Evolutionary conservation across 2,797 vertebrate species (phyloP).

Genomic region (Coregonus suidteri): DNA sequence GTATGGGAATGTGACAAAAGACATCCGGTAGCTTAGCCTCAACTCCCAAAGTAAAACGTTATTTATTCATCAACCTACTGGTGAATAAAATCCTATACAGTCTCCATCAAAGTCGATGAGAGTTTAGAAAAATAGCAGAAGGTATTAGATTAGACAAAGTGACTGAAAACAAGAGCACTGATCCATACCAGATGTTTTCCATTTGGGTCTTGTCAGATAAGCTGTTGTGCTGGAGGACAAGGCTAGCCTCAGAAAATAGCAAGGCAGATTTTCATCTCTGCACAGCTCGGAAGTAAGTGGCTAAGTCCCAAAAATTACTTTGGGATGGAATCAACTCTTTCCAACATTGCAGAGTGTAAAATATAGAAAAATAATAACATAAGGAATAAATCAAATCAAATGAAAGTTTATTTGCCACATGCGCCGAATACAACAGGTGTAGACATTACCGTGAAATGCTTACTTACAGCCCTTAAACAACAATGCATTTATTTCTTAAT

Average conservation of each 20-base stretch:
- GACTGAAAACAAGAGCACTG: background rate
- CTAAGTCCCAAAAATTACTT: no score
- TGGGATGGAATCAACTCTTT: no score
- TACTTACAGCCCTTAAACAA: no score
- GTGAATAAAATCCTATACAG: background rate
- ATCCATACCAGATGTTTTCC: background rate
- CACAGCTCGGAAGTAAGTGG: background rate
- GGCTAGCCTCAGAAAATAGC: background rate
- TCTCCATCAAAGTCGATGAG: background rate
- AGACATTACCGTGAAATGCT: no score
- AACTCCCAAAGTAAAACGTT: background rate
- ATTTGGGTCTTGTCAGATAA: background rate
- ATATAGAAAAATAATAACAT: no score
- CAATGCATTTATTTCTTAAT: no score
- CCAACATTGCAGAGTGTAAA: no score
- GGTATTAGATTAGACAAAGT: background rate
- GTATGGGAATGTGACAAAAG: background rate
- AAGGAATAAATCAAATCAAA: no score
- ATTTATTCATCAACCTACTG: background rate
- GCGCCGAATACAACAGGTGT: no score
- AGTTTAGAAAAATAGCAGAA: background rate
- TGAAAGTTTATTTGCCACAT: no score
- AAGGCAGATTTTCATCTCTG: background rate
- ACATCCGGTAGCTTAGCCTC: background rate
- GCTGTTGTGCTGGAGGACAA: background rate